A percentile compares a stretch with the other conserved stretches of the same genome.
Evolutionary conservation across 1,140 invertebrate species (phyloP).

Genomic region (Theocolax elegans): DNA sequence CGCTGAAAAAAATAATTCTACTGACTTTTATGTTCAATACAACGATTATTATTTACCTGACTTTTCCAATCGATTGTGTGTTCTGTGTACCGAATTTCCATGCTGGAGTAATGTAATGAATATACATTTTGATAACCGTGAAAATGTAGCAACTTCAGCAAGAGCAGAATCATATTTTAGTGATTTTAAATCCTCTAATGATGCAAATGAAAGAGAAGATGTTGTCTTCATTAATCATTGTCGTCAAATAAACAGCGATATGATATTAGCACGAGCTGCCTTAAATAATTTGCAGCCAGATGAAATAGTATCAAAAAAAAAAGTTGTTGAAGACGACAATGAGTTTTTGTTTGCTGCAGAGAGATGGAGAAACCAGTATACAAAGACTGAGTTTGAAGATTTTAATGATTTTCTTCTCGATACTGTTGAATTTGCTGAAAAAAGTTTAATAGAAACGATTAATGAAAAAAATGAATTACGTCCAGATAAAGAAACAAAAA

Average conservation of each 20-base stretch:
- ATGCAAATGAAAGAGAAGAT: background rate
- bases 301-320: background rate
- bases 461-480: no score
- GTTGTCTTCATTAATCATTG: background rate
- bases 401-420: background rate
- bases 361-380: no score
- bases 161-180: background rate
- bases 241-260: background rate
- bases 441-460: no score
- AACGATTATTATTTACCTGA: conserved; percentile 9
- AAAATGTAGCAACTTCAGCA: background rate
- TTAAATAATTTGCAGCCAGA: background rate
- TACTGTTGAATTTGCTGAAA: no score
- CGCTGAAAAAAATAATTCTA: background rate
- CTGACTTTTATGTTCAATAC: background rate
- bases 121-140: background rate
- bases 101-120: conserved; percentile 11
- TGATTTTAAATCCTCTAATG: background rate
- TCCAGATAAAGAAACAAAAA: no score
- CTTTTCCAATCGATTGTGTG: background rate
- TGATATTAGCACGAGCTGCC: background rate
- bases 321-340: background rate
- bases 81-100: background rate
- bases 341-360: no score
- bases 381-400: no score